A percentile compares a stretch with the other conserved stretches of the same genome.
Evolutionary conservation across 2,797 vertebrate species (phyloP).

Genomic region (Helarctos malayanus): DNA sequence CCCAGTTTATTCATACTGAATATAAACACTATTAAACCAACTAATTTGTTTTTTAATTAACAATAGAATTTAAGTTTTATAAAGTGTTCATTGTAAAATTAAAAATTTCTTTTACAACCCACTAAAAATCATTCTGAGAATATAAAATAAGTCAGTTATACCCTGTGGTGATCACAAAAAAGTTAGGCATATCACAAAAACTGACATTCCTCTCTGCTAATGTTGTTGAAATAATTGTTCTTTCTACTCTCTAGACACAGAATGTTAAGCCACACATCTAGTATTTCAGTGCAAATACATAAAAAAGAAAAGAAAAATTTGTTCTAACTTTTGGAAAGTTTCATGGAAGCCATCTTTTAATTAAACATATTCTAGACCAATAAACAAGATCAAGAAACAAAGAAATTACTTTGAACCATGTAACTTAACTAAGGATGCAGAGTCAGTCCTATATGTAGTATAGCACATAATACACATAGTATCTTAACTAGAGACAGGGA

Average conservation of each 20-base stretch:
- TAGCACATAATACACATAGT: not conserved
- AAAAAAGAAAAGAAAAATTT: not conserved
- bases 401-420: not conserved
- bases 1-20: not conserved
- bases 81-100: not conserved
- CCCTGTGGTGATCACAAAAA: not conserved
- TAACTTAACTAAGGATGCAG: not conserved
- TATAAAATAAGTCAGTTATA: conserved; percentile 27
- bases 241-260: not conserved
- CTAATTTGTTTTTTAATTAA: not conserved
- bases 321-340: conserved; percentile 17
- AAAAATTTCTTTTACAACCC: not conserved
- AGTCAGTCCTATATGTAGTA: not conserved
- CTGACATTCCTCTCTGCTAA: not conserved
- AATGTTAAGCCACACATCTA: not conserved
- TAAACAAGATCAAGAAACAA: not conserved
- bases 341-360: not conserved
- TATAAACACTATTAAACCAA: not conserved
- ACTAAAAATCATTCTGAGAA: not conserved
- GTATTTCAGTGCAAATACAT: not conserved
- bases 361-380: not conserved
- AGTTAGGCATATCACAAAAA: not conserved
- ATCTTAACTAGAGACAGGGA: not conserved
- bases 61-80: not conserved
- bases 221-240: conserved; percentile 8